Conservation (phyloP, 2,888 invertebrate genomes). For the Drosophila niveifrons region DNA sequence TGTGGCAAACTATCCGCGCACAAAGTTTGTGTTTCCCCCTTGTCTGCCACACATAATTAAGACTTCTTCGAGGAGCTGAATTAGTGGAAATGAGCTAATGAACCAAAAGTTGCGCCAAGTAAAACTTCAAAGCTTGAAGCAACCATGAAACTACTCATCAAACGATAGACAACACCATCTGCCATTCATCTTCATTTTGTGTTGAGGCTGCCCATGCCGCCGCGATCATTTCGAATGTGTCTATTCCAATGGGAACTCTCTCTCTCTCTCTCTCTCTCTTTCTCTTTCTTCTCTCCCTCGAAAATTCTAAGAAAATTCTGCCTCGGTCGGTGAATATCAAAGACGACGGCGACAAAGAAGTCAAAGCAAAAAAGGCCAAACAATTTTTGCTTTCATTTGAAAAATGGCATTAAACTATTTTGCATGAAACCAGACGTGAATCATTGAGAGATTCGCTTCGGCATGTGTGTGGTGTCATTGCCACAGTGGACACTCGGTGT, state of each 20-base stretch:
- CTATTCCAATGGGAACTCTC: constrained; percentile 38
- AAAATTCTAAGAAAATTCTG: constrained; percentile 67
- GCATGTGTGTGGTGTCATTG: constrained; percentile 9
- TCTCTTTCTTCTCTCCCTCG: constrained; percentile 23
- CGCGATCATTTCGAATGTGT: constrained; percentile 64
- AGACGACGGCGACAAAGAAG: constrained; percentile 20
- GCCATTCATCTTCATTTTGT: constrained; percentile 75
- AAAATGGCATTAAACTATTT: constrained; percentile 66
- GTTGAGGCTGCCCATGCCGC: constrained; percentile 31
- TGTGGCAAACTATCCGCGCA: constrained; percentile 33
- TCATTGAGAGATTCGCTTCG: constrained; percentile 33
- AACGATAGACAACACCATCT: constrained; percentile 47
- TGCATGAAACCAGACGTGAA: constrained; percentile 50
- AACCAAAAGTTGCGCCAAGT: constrained; percentile 64
- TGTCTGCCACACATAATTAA: constrained; percentile 63
- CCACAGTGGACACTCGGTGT: constrained; percentile 34
- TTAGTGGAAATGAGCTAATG: constrained; percentile 73
- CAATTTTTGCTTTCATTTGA: constrained; percentile 60
- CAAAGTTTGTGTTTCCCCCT: constrained; percentile 28
- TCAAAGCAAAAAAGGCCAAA: constrained; percentile 11
- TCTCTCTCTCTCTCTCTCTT: constrained; percentile 14
- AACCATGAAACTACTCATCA: constrained; percentile 26
- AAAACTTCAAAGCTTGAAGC: constrained; percentile 65
- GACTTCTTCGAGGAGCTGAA: constrained; percentile 56
- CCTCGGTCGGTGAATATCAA: constrained; percentile 48